A percentile compares a stretch with the other conserved stretches of the same genome.
Evolutionary conservation across 2,113 vertebrate genomes (phyloP).

Genomic region (Daboia siamensis): DNA sequence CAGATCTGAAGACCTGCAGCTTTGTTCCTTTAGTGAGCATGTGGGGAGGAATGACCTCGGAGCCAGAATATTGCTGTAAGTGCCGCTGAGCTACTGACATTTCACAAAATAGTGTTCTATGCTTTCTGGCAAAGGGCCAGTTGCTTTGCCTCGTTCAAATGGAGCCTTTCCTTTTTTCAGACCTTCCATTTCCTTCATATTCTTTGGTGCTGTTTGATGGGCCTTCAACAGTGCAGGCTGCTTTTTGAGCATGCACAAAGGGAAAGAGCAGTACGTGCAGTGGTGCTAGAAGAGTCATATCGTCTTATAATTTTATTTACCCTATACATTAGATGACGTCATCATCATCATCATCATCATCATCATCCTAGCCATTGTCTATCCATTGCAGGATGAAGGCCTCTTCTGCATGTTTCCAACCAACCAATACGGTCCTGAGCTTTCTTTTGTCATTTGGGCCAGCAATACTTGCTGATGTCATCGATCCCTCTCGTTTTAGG

Average conservation of each 20-base stretch:
- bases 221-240: neutral
- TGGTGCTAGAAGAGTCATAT: neutral
- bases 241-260: neutral
- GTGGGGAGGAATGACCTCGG: neutral
- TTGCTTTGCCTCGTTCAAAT: neutral
- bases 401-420: too few relatives aligned
- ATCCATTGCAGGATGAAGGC: too few relatives aligned
- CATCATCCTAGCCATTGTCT: too few relatives aligned
- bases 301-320: neutral
- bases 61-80: neutral
- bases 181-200: neutral
- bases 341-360: too few relatives aligned
- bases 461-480: neutral
- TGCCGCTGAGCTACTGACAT: neutral
- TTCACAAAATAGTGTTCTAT: neutral
- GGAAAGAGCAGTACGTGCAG: neutral
- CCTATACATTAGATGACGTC: neutral
- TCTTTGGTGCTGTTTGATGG: neutral
- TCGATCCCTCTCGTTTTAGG: neutral
- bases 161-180: neutral
- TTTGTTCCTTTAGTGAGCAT: neutral
- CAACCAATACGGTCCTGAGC: too few relatives aligned
- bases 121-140: neutral
- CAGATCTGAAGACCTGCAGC: neutral
- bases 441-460: too few relatives aligned